Evolutionary conservation across 2,113 vertebrate genomes (phyloP).

Genomic region (Nansenia antarctica): DNA sequence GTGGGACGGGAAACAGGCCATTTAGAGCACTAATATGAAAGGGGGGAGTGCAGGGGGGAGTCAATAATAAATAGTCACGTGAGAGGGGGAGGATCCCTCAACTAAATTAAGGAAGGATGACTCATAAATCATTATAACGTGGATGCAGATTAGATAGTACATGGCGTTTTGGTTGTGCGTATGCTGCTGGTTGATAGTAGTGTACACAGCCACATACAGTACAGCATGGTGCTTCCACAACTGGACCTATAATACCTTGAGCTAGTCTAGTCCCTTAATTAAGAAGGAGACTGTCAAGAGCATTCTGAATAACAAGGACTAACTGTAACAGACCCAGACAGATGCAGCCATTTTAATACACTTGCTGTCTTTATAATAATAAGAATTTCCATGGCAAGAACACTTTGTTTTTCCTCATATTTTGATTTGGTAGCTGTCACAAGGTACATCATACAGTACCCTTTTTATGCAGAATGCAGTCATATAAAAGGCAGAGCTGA

Average conservation of each 20-base stretch:
- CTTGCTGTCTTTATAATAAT: conserved; percentile 65
- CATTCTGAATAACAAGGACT: conserved; percentile 45
- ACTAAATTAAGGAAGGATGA: no score
- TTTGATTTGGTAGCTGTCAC: conserved; percentile 67
- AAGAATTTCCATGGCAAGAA: conserved; percentile 63
- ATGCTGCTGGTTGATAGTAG: no score
- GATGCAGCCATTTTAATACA: conserved; percentile 49
- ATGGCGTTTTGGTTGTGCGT: no score
- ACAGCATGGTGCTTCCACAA: no score
- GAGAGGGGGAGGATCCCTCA: background rate
- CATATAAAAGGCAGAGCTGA: conserved; percentile 63
- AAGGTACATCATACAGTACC: conserved; percentile 61
- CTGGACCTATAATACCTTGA: no score
- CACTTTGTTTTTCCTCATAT: conserved; percentile 66
- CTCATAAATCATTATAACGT: no score
- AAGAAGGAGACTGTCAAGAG: conserved; percentile 31
- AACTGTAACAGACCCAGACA: conserved; percentile 56
- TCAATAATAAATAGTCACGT: background rate
- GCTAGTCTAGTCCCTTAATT: no score
- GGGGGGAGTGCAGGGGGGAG: background rate
- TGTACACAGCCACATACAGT: no score
- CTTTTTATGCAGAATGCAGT: conserved; percentile 71
- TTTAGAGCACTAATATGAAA: conserved; percentile 4
- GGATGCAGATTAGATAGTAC: no score
- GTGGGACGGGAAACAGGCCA: background rate